A percentile compares a stretch with the other conserved stretches of the same genome.
phyloP scores from a whole-genome alignment of 53 echinoderm and acorn worm species.

The Arbacia lixula region DNA sequence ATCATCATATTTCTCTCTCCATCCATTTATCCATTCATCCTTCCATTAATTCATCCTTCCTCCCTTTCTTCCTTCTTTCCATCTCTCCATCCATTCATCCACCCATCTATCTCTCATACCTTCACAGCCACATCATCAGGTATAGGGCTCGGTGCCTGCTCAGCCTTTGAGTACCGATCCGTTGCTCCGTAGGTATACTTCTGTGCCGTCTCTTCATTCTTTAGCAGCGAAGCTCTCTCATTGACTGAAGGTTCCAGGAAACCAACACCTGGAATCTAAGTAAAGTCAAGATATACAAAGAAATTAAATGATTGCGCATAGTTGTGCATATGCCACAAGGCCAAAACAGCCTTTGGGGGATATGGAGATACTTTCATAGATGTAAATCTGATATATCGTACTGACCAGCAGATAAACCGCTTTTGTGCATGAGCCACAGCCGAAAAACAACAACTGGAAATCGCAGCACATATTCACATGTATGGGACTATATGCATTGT shows the following conservation, averaged over 20 bases:
- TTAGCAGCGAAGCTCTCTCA: constrained; percentile 22
- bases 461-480: too few relatives aligned
- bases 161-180: constrained; percentile 10
- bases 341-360: too few relatives aligned
- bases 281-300: too few relatives aligned
- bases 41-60: not conserved
- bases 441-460: too few relatives aligned
- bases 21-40: not conserved
- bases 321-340: too few relatives aligned
- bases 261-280: constrained; percentile 17
- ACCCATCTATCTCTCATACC: constrained; percentile 24
- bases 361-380: too few relatives aligned
- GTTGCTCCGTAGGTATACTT: constrained; percentile 3
- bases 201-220: constrained; percentile 18
- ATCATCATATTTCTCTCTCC: not conserved
- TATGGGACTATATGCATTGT: too few relatives aligned
- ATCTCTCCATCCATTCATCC: not conserved
- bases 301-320: too few relatives aligned
- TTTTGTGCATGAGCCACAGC: too few relatives aligned
- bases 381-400: too few relatives aligned
- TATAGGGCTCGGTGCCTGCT: constrained; percentile 26
- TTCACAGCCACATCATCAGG: constrained; percentile 58
- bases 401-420: too few relatives aligned
- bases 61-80: not conserved
- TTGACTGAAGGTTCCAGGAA: constrained; percentile 14